Evolutionary conservation across 2,888 invertebrate species (phyloP).

Genomic region (Acholoe squamosa): DNA sequence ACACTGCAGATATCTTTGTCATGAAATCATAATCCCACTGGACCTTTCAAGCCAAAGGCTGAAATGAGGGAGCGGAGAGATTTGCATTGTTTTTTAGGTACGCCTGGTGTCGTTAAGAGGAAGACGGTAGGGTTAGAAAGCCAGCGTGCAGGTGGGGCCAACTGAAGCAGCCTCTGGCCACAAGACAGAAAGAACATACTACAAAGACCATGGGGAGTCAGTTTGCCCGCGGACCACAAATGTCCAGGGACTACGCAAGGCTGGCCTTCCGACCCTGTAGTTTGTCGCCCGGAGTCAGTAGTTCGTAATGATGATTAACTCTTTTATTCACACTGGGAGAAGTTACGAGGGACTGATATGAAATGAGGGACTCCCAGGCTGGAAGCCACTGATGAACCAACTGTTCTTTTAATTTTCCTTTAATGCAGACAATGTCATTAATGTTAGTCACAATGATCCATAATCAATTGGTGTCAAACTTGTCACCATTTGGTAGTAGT

Average conservation of each 20-base stretch:
- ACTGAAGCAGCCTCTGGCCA: slow-evolving; percentile 7
- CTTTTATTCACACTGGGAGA: slow-evolving; percentile 44
- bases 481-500: slow-evolving; percentile 17
- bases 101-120: slow-evolving; percentile 57
- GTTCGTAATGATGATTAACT: background rate
- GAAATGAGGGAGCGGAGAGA: background rate
- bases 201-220: background rate
- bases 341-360: slow-evolving; percentile 40
- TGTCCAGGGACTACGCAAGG: background rate
- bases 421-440: background rate
- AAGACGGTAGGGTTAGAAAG: slow-evolving; percentile 51
- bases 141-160: slow-evolving; percentile 50
- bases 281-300: background rate
- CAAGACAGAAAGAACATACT: background rate
- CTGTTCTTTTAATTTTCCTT: slow-evolving; percentile 22
- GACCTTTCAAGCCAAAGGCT: too few relatives aligned
- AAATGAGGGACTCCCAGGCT: background rate
- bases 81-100: background rate
- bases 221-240: background rate
- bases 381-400: slow-evolving; percentile 32
- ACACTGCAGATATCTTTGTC: background rate
- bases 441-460: background rate
- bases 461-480: background rate
- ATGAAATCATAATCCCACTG: too few relatives aligned
- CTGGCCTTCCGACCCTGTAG: background rate